Conservation (phyloP, 2,888 invertebrate genomes). For the Bombylius discolor region DNA sequence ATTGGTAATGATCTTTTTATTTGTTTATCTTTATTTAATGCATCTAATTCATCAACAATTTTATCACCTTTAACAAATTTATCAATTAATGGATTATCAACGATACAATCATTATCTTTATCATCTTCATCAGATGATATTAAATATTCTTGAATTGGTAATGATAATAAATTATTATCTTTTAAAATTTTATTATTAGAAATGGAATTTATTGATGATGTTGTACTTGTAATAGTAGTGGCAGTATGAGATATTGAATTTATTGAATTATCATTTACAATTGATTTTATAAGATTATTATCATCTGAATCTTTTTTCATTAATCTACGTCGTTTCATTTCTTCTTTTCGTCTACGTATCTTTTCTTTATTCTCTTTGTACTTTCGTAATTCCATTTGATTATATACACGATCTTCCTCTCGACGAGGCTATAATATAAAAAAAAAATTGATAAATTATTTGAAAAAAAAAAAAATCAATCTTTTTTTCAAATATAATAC, state of each 20-base stretch:
- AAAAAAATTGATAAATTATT: not conserved
- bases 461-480: too few relatives aligned
- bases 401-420: slow-evolving; percentile 61
- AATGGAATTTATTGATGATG: slow-evolving; percentile 61
- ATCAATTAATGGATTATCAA: slow-evolving; percentile 22
- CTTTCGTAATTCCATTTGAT: slow-evolving; percentile 55
- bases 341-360: slow-evolving; percentile 43
- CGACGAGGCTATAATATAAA: slow-evolving; percentile 53
- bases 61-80: slow-evolving; percentile 26
- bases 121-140: slow-evolving; percentile 27
- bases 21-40: slow-evolving; percentile 21
- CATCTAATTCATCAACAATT: slow-evolving; percentile 30
- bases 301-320: not conserved
- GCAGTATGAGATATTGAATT: too few relatives aligned
- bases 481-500: slow-evolving; percentile 4
- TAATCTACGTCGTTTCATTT: slow-evolving; percentile 16
- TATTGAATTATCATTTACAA: not conserved
- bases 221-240: not conserved
- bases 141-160: slow-evolving; percentile 27
- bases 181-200: slow-evolving; percentile 41
- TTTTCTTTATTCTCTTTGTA: slow-evolving; percentile 72
- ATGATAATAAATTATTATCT: not conserved
- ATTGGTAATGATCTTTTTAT: slow-evolving; percentile 21
- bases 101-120: slow-evolving; percentile 16
- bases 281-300: not conserved